These are phyloP conservation scores for Atta cephalotes DNA, from an alignment of 1,140 invertebrate genomes.

Conservation along the genomic window DNA sequence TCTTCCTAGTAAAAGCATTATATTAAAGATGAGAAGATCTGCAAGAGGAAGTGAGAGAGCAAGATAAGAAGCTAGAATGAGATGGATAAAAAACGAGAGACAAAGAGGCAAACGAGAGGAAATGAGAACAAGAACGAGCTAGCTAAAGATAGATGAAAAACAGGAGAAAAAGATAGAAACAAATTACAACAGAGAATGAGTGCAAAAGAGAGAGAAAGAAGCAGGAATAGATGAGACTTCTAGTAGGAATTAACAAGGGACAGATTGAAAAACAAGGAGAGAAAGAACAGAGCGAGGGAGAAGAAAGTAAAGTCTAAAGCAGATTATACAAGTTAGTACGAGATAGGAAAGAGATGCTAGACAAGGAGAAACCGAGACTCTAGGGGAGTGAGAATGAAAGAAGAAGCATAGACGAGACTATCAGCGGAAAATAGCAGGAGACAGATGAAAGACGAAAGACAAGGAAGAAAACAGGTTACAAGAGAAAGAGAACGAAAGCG, in stretches of 20 bases:
- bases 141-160: constrained; percentile 15
- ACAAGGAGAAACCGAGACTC: constrained; percentile 9
- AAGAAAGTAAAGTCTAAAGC: neutral
- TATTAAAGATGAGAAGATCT: constrained; percentile 29
- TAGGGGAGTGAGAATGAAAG: constrained; percentile 12
- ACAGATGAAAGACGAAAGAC: constrained; percentile 15
- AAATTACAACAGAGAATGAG: neutral
- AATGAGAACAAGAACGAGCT: neutral
- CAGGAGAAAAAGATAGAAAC: constrained; percentile 22
- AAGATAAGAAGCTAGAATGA: constrained; percentile 9
- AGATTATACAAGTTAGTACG: constrained; percentile 29
- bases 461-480: constrained; percentile 9
- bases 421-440: constrained; percentile 2
- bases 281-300: neutral
- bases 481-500: constrained; percentile 5
- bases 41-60: constrained; percentile 22
- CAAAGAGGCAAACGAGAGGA: constrained; percentile 21
- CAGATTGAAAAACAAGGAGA: constrained; percentile 40
- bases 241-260: constrained; percentile 23
- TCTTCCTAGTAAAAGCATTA: constrained; percentile 3
- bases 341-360: constrained; percentile 23
- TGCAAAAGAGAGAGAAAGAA: constrained; percentile 5
- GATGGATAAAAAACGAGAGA: constrained; percentile 13
- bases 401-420: constrained; percentile 12
- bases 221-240: constrained; percentile 19